Evolutionary conservation across 2,113 vertebrate species (phyloP).

Genomic region (Macquaria australasica): DNA sequence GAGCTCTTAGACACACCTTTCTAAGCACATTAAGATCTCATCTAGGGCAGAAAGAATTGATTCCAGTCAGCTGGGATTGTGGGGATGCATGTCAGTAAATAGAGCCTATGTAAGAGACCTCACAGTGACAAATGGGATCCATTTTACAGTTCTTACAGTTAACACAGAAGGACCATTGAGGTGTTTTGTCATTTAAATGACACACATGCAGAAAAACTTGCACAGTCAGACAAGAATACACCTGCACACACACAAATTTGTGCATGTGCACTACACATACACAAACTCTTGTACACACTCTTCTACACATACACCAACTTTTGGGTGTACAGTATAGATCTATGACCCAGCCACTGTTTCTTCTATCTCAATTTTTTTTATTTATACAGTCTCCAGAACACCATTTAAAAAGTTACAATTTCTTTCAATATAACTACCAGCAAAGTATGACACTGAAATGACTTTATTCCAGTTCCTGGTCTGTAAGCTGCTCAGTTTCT

Average conservation of each 20-base stretch:
- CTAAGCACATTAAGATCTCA: conserved; percentile 74
- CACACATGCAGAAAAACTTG: not conserved
- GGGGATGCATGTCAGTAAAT: conserved; percentile 60
- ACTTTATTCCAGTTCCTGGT: not conserved
- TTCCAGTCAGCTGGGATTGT: conserved; percentile 61
- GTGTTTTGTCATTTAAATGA: conserved; percentile 41
- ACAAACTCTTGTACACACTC: not conserved
- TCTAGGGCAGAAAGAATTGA: conserved; percentile 73
- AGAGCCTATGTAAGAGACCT: conserved; percentile 50
- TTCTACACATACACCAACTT: not conserved
- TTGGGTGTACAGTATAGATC: not conserved
- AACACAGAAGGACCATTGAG: conserved; percentile 24
- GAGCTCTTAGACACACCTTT: conserved; percentile 64
- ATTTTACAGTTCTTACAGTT: conserved; percentile 61
- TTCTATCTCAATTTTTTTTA: not conserved
- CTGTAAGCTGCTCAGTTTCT: conserved; percentile 21
- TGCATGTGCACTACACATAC: not conserved
- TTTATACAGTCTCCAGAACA: not conserved
- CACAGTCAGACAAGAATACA: not conserved
- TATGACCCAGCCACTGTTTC: not conserved
- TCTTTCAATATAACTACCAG: conserved; percentile 3
- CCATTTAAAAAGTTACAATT: not conserved
- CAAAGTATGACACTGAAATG: conserved; percentile 1
- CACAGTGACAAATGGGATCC: conserved; percentile 67
- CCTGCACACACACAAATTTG: not conserved